These are phyloP conservation scores for Drosophila ogumai DNA, from an alignment of 1,140 invertebrate species.

Conservation along the genomic window DNA sequence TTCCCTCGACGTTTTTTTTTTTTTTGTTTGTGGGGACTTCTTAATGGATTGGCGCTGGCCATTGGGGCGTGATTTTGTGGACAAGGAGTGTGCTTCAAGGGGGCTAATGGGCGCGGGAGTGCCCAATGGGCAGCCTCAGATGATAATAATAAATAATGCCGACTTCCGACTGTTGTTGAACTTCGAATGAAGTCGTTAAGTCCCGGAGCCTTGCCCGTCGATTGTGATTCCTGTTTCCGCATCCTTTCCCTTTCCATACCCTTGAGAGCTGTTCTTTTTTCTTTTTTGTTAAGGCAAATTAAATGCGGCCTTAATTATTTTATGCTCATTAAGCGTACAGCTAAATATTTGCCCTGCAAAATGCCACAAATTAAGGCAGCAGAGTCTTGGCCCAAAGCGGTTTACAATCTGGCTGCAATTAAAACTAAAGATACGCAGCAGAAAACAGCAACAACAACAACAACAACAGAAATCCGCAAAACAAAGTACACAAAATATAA, in stretches of 20 bases:
- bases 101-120: conserved; percentile 50
- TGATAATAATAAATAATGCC: conserved; percentile 34
- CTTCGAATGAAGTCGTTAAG: conserved; percentile 47
- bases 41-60: conserved; percentile 63
- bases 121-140: conserved; percentile 5
- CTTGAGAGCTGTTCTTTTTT: conserved; percentile 29
- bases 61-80: conserved; percentile 49
- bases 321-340: conserved; percentile 72
- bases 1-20: conserved; percentile 3
- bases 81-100: conserved; percentile 36
- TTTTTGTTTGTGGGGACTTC: conserved; percentile 44
- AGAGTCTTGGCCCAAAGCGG: conserved; percentile 65
- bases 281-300: conserved; percentile 44
- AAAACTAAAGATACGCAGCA: conserved; percentile 34
- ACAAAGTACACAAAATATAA: conserved; percentile 53
- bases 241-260: conserved; percentile 58
- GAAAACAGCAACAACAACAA: conserved; percentile 13
- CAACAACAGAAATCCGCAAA: conserved; percentile 20
- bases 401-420: conserved; percentile 67
- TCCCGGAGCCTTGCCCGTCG: conserved; percentile 4
- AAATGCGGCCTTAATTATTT: conserved; percentile 80
- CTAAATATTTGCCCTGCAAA: conserved; percentile 51
- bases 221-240: conserved; percentile 35
- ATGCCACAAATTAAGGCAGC: conserved; percentile 59
- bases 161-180: conserved; percentile 16